Evolutionary conservation across 2,797 vertebrate species (phyloP).

Genomic region (Limnodromus scolopaceus): DNA sequence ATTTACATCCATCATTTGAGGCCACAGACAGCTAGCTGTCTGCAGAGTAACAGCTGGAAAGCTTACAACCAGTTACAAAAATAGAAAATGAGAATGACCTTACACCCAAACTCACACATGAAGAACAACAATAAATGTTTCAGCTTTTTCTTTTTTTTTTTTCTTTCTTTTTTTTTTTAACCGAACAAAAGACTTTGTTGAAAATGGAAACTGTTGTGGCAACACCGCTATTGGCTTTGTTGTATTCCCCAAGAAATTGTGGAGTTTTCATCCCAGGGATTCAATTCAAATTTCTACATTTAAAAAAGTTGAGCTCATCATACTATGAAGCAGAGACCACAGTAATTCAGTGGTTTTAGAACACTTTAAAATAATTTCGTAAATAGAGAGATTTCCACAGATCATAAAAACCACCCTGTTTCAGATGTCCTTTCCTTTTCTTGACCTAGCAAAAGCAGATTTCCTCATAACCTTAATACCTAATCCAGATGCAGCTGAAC

Average conservation of each 20-base stretch:
- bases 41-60: background rate
- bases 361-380: background rate
- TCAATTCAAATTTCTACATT: background rate
- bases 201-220: background rate
- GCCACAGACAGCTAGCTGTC: background rate
- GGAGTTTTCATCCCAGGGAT: background rate
- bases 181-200: background rate
- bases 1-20: background rate
- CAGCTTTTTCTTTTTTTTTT: background rate
- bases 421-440: background rate
- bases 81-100: background rate
- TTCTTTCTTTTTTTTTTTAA: background rate
- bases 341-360: background rate
- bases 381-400: background rate
- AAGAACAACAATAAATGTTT: background rate
- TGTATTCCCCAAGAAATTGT: background rate
- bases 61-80: background rate
- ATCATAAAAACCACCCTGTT: background rate
- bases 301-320: background rate
- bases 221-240: background rate
- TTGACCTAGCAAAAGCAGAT: background rate
- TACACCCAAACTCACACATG: background rate
- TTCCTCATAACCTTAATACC: slow-evolving; percentile 9
- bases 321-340: background rate
- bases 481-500: slow-evolving; percentile 49